These are phyloP conservation scores for Conchocele bisecta DNA, from an alignment of 2,888 invertebrate species.

Conservation along the genomic window DNA sequence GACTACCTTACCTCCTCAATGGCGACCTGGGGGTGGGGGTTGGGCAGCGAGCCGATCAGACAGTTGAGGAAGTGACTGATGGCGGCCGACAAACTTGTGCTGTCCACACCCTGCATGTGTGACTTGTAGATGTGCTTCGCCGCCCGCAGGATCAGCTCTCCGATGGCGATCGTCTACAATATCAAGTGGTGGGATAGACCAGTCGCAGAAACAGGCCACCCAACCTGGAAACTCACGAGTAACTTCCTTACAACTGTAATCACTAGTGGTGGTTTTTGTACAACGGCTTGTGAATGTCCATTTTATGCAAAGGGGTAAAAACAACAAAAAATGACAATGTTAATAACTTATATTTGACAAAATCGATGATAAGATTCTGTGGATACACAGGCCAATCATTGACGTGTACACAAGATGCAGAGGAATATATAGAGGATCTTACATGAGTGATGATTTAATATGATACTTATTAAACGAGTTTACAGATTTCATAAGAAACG, in stretches of 20 bases:
- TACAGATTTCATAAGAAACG: no score
- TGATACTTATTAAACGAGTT: no score
- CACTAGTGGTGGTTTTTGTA: background rate
- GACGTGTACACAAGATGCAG: no score
- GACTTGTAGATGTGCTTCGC: slow-evolving; percentile 96
- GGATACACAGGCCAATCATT: no score
- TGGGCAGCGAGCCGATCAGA: slow-evolving; percentile 90
- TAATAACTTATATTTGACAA: no score
- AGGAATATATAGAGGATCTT: no score
- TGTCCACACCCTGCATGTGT: slow-evolving; percentile 95
- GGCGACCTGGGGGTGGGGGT: slow-evolving; percentile 87
- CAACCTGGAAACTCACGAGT: background rate
- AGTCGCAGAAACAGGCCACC: no score
- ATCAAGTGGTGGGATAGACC: slow-evolving; percentile 9
- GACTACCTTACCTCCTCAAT: slow-evolving; percentile 88
- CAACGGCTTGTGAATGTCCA: no score
- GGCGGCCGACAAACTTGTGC: slow-evolving; percentile 94
- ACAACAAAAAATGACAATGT: no score
- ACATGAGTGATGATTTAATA: no score
- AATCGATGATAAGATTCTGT: no score
- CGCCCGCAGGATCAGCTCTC: slow-evolving; percentile 94
- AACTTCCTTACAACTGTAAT: background rate
- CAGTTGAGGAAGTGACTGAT: slow-evolving; percentile 99
- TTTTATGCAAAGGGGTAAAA: no score
- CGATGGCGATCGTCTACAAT: slow-evolving; percentile 92